phyloP scores from a whole-genome alignment of 2,113 vertebrate species.

The Xiphophorus hellerii region DNA sequence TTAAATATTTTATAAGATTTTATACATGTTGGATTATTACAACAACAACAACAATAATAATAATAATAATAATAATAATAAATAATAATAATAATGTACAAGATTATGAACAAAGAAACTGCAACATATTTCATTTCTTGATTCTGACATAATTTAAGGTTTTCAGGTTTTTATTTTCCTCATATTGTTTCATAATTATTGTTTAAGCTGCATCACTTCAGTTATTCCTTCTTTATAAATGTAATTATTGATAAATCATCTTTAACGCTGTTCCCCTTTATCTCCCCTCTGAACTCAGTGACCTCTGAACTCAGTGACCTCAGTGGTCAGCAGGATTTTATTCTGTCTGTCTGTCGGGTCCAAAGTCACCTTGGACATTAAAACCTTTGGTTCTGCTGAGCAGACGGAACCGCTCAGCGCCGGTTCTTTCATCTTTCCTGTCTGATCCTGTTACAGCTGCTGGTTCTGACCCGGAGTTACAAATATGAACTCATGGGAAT shows the following conservation, averaged over 20 bases:
- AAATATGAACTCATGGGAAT: neutral
- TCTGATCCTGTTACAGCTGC: neutral
- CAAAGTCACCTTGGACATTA: conserved; percentile 11
- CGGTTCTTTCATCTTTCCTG: neutral
- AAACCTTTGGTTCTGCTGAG: neutral
- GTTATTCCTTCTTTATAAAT: neutral
- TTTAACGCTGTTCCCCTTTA: too few relatives aligned
- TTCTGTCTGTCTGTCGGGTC: neutral
- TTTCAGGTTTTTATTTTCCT: neutral
- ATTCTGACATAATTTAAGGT: neutral
- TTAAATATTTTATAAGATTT: too few relatives aligned
- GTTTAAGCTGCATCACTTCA: neutral
- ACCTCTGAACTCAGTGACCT: neutral
- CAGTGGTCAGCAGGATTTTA: neutral
- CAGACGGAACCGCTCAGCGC: neutral
- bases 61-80: too few relatives aligned
- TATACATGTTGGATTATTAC: too few relatives aligned
- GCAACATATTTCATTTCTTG: neutral
- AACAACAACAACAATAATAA: too few relatives aligned
- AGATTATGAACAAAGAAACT: too few relatives aligned
- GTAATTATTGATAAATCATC: neutral
- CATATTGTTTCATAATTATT: neutral
- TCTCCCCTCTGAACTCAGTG: too few relatives aligned
- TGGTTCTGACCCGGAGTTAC: neutral
- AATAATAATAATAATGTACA: too few relatives aligned